Evolutionary conservation across 1,140 invertebrate species (phyloP).

Genomic region (Pseudomyrmex dendroicus): DNA sequence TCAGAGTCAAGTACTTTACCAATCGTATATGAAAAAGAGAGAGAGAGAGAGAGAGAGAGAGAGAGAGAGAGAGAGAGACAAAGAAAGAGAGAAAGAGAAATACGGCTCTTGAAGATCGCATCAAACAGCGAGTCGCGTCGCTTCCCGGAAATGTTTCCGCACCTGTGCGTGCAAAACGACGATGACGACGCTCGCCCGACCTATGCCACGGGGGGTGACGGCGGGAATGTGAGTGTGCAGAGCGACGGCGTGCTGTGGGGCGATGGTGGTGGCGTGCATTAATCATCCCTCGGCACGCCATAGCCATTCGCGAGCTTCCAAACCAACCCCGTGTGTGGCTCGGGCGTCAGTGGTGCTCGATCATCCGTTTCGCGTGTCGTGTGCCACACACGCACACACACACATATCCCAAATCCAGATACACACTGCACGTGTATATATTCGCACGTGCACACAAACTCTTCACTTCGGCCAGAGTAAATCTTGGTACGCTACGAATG

Average conservation of each 20-base stretch:
- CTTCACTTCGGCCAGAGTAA: constrained; percentile 51
- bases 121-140: constrained; percentile 45
- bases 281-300: constrained; percentile 67
- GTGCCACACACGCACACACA: constrained; percentile 8
- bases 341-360: constrained; percentile 65
- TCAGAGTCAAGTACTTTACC: background rate
- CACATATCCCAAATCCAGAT: too few relatives aligned
- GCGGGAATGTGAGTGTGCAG: constrained; percentile 25
- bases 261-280: constrained; percentile 61
- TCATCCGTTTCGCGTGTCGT: constrained; percentile 64
- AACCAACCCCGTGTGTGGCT: constrained; percentile 58
- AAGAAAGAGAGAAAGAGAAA: background rate
- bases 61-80: constrained; percentile 4
- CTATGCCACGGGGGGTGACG: constrained; percentile 47
- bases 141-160: constrained; percentile 52
- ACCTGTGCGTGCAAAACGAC: constrained; percentile 61
- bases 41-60: constrained; percentile 27
- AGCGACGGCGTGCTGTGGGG: constrained; percentile 54
- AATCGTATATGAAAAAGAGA: background rate
- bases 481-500: constrained; percentile 52
- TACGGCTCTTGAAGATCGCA: constrained; percentile 24
- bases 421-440: too few relatives aligned
- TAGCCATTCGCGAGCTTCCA: constrained; percentile 65
- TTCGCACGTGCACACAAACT: constrained; percentile 3
- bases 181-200: constrained; percentile 51